Evolutionary conservation across 2,113 vertebrate species (phyloP).

Genomic region (Acanthochromis polyacanthus): DNA sequence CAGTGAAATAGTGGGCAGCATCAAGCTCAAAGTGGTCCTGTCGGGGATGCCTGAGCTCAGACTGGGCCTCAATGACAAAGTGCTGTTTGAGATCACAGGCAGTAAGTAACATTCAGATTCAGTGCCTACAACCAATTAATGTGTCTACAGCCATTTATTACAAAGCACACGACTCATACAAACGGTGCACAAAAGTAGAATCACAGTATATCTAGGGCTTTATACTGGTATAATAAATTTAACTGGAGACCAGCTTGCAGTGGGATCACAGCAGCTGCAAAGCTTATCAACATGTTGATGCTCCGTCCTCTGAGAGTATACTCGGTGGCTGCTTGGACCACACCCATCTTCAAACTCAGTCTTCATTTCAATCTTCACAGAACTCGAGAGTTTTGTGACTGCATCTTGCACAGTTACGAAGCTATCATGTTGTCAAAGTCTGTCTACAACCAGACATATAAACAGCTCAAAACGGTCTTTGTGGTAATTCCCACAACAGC

Average conservation of each 20-base stretch:
- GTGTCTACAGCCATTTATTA: background rate
- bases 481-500: too few relatives aligned
- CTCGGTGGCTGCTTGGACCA: too few relatives aligned
- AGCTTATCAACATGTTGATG: too few relatives aligned
- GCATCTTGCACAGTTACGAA: too few relatives aligned
- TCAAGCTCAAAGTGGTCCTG: conserved; percentile 92
- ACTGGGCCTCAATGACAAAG: conserved; percentile 92
- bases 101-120: conserved; percentile 83
- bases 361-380: too few relatives aligned
- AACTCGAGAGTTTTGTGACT: too few relatives aligned
- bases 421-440: too few relatives aligned
- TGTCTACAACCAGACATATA: too few relatives aligned
- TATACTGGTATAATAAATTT: background rate
- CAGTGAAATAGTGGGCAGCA: conserved; percentile 91
- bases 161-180: background rate
- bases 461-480: too few relatives aligned
- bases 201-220: background rate
- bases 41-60: conserved; percentile 95
- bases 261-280: too few relatives aligned
- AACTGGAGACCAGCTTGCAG: background rate
- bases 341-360: too few relatives aligned
- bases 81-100: conserved; percentile 94
- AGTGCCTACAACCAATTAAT: background rate
- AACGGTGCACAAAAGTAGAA: background rate
- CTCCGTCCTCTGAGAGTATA: too few relatives aligned